phyloP scores from a whole-genome alignment of 2,113 vertebrate genomes.

The Actenoides hombroni region DNA sequence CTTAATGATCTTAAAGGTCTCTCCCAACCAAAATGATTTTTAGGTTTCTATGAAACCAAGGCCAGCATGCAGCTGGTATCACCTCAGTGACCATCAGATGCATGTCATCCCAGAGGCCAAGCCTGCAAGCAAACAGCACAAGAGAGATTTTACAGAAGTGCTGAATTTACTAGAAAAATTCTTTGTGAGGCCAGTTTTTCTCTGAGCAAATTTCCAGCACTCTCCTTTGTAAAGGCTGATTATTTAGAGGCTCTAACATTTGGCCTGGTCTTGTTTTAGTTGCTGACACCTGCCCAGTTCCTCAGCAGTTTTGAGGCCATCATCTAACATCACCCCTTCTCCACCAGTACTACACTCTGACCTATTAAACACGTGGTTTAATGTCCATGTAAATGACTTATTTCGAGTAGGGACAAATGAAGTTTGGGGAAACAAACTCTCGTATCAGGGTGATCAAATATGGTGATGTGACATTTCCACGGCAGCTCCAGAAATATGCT shows the following conservation, averaged over 20 bases:
- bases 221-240: neutral
- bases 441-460: neutral
- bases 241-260: neutral
- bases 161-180: neutral
- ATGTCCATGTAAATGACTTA: neutral
- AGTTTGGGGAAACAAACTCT: neutral
- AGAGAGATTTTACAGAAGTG: neutral
- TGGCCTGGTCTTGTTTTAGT: neutral
- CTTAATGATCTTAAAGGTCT: no score
- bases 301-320: neutral
- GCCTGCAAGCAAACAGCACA: neutral
- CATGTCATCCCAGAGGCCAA: accelerated
- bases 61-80: neutral
- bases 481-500: neutral
- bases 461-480: neutral
- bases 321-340: accelerated
- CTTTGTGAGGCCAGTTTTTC: neutral
- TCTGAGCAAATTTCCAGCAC: neutral
- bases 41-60: neutral
- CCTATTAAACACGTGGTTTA: neutral
- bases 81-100: neutral
- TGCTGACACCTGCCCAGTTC: neutral
- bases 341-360: neutral
- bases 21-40: neutral
- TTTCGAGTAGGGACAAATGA: neutral